Percentiles rank a stretch among this genome's conserved stretches.
Evolutionary conservation across 2,888 invertebrate species (phyloP).

Genomic region (Pristionchus entomophagus): DNA sequence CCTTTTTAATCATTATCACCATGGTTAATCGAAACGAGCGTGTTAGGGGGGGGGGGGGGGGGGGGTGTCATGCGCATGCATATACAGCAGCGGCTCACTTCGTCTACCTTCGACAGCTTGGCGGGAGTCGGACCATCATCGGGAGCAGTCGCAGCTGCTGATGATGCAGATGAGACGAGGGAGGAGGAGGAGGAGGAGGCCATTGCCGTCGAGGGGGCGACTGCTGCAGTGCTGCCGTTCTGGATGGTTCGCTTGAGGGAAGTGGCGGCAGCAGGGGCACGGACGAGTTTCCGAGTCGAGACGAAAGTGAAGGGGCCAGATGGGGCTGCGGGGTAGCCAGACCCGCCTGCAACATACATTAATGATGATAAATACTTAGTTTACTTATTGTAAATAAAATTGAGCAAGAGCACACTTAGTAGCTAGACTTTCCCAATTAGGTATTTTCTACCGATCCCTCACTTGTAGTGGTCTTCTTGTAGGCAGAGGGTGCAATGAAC

Average conservation of each 20-base stretch:
- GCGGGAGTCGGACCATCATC: neutral
- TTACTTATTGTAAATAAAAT: too few relatives aligned
- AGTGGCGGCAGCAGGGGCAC: neutral
- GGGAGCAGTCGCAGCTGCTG: neutral
- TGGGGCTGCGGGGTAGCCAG: neutral
- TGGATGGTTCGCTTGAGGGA: slow-evolving; percentile 10
- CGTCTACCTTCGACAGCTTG: slow-evolving; percentile 24
- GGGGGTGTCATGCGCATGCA: neutral
- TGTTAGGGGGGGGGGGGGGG: neutral
- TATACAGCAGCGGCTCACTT: neutral
- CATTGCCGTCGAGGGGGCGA: neutral
- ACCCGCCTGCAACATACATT: neutral
- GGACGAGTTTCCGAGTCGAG: neutral
- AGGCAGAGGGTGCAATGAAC: neutral
- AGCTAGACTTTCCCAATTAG: too few relatives aligned
- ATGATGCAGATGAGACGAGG: neutral
- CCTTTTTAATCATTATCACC: neutral
- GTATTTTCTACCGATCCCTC: too few relatives aligned
- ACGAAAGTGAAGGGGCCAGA: neutral
- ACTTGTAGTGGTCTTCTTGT: too few relatives aligned
- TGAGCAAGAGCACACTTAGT: too few relatives aligned
- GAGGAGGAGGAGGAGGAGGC: neutral
- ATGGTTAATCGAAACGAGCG: neutral
- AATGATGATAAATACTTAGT: too few relatives aligned
- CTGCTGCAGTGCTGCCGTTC: neutral